Conservation (phyloP, 2,113 vertebrate genomes). For the Aleadryas rufinucha region DNA sequence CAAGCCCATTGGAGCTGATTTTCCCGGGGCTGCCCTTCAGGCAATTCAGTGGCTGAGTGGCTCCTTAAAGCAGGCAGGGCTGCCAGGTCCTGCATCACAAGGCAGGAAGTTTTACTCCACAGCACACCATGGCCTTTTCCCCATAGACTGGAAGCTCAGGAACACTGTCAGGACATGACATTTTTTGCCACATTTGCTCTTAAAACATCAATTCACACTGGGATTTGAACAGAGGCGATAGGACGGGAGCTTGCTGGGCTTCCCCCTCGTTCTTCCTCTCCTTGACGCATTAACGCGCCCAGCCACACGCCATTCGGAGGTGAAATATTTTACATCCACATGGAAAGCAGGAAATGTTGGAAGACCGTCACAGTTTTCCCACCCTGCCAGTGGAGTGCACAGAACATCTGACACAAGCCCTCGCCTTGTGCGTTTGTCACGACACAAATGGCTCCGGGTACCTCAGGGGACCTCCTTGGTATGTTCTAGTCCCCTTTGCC, state of each 20-base stretch:
- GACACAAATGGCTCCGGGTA: not conserved
- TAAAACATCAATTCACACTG: not conserved
- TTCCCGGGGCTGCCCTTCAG: not conserved
- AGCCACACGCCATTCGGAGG: not conserved
- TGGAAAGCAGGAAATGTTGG: not conserved
- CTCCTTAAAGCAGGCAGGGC: not conserved
- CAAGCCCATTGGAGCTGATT: not conserved
- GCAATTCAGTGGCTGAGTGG: not conserved
- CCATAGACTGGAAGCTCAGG: not conserved
- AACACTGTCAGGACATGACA: not conserved
- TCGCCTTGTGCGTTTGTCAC: conserved; percentile 21
- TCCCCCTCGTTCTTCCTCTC: not conserved
- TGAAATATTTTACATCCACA: not conserved
- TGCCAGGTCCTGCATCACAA: not conserved
- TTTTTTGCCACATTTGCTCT: conserved; percentile 32
- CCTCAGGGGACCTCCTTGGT: conserved; percentile 49
- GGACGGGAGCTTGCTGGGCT: not conserved
- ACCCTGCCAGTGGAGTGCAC: not conserved
- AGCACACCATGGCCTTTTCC: not conserved
- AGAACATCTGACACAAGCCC: conserved; percentile 31
- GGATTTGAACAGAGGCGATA: not conserved
- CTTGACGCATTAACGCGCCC: not conserved
- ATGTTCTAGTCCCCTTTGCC: conserved; percentile 57
- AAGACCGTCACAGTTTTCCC: not conserved
- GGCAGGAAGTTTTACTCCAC: not conserved